These are phyloP conservation scores for Bradypodion pumilum DNA, from an alignment of 2,797 vertebrate species.

Conservation along the genomic window DNA sequence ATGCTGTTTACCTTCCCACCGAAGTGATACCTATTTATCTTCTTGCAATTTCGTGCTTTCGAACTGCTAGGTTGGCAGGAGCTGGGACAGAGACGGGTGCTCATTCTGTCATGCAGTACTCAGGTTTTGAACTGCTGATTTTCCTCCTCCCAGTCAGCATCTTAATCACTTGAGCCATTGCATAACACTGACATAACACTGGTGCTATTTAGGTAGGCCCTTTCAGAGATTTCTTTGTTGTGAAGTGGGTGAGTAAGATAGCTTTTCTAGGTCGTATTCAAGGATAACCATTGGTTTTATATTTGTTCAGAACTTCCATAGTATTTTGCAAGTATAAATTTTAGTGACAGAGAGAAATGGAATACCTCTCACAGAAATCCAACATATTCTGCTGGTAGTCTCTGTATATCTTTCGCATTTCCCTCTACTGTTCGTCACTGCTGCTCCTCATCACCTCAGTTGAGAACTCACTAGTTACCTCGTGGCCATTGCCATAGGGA, in stretches of 20 bases:
- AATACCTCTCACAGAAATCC: background rate
- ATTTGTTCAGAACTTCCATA: background rate
- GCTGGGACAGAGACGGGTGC: no score
- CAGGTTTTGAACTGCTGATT: no score
- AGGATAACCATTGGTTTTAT: background rate
- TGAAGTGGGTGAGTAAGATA: background rate
- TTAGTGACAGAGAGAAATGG: background rate
- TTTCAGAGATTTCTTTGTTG: conserved; percentile 11
- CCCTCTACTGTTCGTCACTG: background rate
- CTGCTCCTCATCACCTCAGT: background rate
- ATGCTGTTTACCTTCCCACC: no score
- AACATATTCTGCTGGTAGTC: background rate
- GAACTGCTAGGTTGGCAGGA: no score
- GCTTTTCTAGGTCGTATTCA: background rate
- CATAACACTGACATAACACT: conserved; percentile 11
- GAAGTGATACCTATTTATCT: no score
- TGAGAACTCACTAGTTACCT: background rate
- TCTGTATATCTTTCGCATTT: background rate
- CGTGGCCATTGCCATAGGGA: background rate
- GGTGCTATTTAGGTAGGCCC: background rate
- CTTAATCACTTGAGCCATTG: no score
- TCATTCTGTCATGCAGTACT: no score
- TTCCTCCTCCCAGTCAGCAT: no score
- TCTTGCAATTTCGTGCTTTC: no score
- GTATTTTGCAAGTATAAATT: background rate